phyloP scores from a whole-genome alignment of 2,888 invertebrate genomes.

The Lymantria monacha region DNA sequence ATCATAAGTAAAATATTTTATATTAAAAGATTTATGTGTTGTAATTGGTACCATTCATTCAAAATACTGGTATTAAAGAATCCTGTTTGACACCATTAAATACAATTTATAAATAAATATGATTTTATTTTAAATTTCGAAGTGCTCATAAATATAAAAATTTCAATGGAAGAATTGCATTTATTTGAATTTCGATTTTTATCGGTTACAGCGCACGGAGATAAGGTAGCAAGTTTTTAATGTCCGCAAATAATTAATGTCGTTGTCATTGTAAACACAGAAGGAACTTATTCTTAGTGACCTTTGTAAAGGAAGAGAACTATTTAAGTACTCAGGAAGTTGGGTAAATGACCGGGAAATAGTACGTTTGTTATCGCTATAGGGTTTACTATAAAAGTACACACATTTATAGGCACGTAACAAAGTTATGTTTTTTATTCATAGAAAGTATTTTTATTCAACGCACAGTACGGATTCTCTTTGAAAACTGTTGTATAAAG shows the following conservation, averaged over 20 bases:
- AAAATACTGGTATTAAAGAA: background rate
- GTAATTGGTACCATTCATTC: background rate
- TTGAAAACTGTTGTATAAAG: too few species aligned
- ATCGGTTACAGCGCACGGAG: slow-evolving; percentile 17
- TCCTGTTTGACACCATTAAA: background rate
- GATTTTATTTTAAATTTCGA: background rate
- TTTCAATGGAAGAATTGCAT: slow-evolving; percentile 1
- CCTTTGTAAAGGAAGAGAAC: slow-evolving; percentile 17
- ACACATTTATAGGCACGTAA: background rate
- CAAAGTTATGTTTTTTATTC: background rate
- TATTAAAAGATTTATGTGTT: too few species aligned
- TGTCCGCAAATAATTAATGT: slow-evolving; percentile 7
- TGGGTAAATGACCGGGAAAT: slow-evolving; percentile 18
- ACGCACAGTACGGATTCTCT: too few species aligned
- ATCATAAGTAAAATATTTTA: too few species aligned
- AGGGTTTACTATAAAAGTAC: slow-evolving; percentile 2
- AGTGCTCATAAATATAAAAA: background rate
- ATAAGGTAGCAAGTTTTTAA: slow-evolving; percentile 17
- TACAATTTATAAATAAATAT: background rate
- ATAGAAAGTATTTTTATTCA: too few species aligned
- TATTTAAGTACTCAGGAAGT: slow-evolving; percentile 28
- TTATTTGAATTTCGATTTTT: slow-evolving; percentile 8
- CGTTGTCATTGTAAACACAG: slow-evolving; percentile 12
- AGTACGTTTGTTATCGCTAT: slow-evolving; percentile 3
- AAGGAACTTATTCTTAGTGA: slow-evolving; percentile 21